Percentiles rank a stretch among this genome's conserved stretches.
Evolutionary conservation across 2,113 vertebrate genomes (phyloP).

Genomic region (Polypterus senegalus): DNA sequence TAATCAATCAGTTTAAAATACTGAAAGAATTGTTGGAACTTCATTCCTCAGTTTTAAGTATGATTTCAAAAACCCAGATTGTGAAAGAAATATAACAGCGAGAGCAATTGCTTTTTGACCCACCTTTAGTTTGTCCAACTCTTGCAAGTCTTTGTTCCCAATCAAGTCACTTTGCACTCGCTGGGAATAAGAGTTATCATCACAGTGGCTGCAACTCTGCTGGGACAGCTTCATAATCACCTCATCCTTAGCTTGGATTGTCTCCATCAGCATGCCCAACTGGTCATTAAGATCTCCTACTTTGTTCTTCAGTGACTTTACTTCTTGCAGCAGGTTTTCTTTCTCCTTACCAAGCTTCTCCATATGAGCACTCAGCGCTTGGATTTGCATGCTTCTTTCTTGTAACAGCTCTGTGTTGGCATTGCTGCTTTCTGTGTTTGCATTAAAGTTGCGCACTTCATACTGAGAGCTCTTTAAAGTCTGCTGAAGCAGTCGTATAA

Average conservation of each 20-base stretch:
- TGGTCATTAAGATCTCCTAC: conserved; percentile 78
- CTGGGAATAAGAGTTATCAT: conserved; percentile 22
- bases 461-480: conserved; percentile 80
- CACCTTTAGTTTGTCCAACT: conserved; percentile 76
- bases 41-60: too few species aligned
- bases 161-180: conserved; percentile 20
- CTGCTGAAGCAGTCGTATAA: conserved; percentile 88
- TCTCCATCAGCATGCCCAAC: conserved; percentile 89
- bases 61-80: too few species aligned
- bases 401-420: conserved; percentile 46
- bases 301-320: conserved; percentile 65
- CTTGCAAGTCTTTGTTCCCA: conserved; percentile 54
- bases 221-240: conserved; percentile 85
- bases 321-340: conserved; percentile 72
- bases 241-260: conserved; percentile 92
- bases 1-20: too few species aligned
- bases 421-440: conserved; percentile 24
- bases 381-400: conserved; percentile 71
- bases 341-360: conserved; percentile 70
- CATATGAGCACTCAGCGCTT: conserved; percentile 70
- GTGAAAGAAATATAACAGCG: too few species aligned
- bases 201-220: conserved; percentile 47
- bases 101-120: conserved; percentile 10
- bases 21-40: too few species aligned
- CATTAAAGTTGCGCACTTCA: conserved; percentile 38